Conservation (phyloP, 2,797 vertebrate species). For the Loris lydekkerianus region DNA sequence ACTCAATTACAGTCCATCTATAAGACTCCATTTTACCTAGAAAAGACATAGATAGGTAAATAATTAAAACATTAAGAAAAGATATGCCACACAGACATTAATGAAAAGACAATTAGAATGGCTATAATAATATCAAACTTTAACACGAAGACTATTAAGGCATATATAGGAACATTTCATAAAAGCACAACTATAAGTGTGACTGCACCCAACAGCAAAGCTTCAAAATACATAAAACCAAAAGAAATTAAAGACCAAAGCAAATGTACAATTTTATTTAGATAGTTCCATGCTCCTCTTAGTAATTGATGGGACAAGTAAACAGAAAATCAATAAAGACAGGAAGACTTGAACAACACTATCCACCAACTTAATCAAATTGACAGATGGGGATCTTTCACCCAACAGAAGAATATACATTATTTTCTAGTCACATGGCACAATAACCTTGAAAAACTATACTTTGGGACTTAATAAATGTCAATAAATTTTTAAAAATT, state of each 20-base stretch:
- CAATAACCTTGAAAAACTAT: background rate
- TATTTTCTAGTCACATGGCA: background rate
- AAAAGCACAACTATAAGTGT: background rate
- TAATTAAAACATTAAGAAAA: background rate
- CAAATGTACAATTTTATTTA: background rate
- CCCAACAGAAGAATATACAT: background rate
- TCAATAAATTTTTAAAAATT: background rate
- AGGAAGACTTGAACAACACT: background rate
- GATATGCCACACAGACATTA: background rate
- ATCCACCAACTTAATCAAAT: background rate
- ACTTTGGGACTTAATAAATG: background rate
- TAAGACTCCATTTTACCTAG: background rate
- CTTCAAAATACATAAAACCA: constrained; percentile 18
- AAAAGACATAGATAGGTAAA: background rate
- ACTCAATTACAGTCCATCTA: background rate
- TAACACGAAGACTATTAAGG: background rate
- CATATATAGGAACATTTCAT: background rate
- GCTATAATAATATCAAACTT: background rate
- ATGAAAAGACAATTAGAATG: background rate
- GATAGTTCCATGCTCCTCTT: background rate
- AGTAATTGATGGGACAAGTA: background rate
- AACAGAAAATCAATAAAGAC: background rate
- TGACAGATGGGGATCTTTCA: background rate
- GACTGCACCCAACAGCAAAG: background rate
- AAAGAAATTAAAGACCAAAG: constrained; percentile 17